phyloP scores from a whole-genome alignment of 1,140 invertebrate genomes.

The Drosophila lini region DNA sequence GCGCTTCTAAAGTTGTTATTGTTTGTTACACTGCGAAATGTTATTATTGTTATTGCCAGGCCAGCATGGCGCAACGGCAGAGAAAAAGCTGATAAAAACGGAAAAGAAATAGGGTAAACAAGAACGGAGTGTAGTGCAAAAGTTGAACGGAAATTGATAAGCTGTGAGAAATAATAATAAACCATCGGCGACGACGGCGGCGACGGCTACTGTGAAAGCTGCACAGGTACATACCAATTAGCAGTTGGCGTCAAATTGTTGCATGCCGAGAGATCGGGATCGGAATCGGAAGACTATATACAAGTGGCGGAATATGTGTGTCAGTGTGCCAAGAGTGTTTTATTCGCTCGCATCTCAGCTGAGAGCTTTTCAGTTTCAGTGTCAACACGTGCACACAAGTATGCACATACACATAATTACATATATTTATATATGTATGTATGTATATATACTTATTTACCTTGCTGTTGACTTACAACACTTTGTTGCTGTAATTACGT shows the following conservation, averaged over 20 bases:
- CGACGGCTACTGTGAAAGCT: slow-evolving; percentile 45
- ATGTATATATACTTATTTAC: slow-evolving; percentile 30
- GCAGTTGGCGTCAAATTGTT: slow-evolving; percentile 10
- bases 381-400: slow-evolving; percentile 31
- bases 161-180: slow-evolving; percentile 24
- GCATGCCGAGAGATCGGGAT: slow-evolving; percentile 33
- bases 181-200: not conserved
- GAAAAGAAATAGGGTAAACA: slow-evolving; percentile 34
- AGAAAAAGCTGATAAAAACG: slow-evolving; percentile 53
- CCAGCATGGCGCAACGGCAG: slow-evolving; percentile 24
- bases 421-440: slow-evolving; percentile 8
- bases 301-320: slow-evolving; percentile 44
- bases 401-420: slow-evolving; percentile 17
- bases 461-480: slow-evolving; percentile 53
- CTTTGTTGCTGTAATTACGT: slow-evolving; percentile 53
- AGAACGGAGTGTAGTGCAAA: slow-evolving; percentile 49
- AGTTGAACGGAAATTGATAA: slow-evolving; percentile 64
- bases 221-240: slow-evolving; percentile 49
- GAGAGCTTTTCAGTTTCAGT: slow-evolving; percentile 45
- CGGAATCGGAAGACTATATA: slow-evolving; percentile 9
- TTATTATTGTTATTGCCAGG: slow-evolving; percentile 26
- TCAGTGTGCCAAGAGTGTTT: slow-evolving; percentile 68
- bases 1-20: slow-evolving; percentile 27
- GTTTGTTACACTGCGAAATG: slow-evolving; percentile 39
- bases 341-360: slow-evolving; percentile 7